Evolutionary conservation across 2,797 vertebrate species (phyloP).

Genomic region (Phrynocephalus forsythii): DNA sequence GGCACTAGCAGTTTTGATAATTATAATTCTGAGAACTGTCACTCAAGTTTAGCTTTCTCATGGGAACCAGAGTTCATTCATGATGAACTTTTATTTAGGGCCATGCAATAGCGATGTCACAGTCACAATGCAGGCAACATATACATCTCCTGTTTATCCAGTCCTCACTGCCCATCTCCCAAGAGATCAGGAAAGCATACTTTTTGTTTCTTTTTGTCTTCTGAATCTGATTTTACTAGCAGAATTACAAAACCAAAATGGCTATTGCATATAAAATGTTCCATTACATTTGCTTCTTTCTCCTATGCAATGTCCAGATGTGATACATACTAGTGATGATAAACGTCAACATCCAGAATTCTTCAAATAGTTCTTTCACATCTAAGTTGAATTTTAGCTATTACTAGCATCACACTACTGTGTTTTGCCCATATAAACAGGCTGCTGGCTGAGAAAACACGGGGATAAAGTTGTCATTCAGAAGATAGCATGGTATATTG

Average conservation of each 20-base stretch:
- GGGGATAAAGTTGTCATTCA: neutral
- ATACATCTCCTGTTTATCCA: conserved; percentile 53
- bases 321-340: neutral
- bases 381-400: neutral
- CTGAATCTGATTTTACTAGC: conserved; percentile 41
- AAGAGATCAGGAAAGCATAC: conserved; percentile 47
- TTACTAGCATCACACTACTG: neutral
- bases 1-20: neutral
- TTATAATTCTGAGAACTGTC: neutral
- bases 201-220: conserved; percentile 58
- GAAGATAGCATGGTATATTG: neutral
- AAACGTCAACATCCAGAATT: neutral
- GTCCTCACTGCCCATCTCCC: conserved; percentile 35
- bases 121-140: conserved; percentile 60
- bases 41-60: conserved; percentile 63
- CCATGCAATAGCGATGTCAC: conserved; percentile 67
- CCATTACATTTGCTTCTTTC: neutral
- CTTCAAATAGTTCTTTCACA: neutral
- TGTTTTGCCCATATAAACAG: neutral
- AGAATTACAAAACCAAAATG: conserved; percentile 51
- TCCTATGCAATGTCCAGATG: neutral
- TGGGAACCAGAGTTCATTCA: conserved; percentile 62
- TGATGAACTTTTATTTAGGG: conserved; percentile 19
- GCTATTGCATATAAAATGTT: neutral
- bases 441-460: no score